These are phyloP conservation scores for Agapornis roseicollis DNA, from an alignment of 2,113 vertebrate species.

Conservation along the genomic window DNA sequence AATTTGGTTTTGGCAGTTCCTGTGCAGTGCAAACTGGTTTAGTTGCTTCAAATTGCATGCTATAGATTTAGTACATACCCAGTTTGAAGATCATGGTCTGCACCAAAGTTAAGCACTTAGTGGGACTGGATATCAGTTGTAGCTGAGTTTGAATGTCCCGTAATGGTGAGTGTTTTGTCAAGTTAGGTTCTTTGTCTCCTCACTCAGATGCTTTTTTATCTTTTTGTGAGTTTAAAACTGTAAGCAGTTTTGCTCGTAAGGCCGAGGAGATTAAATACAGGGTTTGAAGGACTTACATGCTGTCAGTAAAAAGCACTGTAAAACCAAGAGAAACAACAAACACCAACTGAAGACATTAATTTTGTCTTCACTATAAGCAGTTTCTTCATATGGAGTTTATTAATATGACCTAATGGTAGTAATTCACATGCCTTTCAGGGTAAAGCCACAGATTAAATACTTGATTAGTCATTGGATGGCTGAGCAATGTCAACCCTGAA, in stretches of 20 bases:
- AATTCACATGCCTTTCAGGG: neutral
- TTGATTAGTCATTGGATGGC: neutral
- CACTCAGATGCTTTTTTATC: neutral
- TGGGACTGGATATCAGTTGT: neutral
- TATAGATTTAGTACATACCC: neutral
- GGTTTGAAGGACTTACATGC: neutral
- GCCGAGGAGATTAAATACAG: neutral
- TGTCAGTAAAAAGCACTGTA: neutral
- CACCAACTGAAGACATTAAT: neutral
- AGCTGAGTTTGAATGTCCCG: neutral
- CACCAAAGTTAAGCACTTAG: rapidly evolving
- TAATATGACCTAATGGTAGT: neutral
- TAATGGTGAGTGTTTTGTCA: neutral
- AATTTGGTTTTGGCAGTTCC: neutral
- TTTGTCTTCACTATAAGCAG: neutral
- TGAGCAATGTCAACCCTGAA: neutral
- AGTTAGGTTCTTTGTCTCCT: neutral
- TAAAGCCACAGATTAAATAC: neutral
- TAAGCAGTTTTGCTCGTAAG: neutral
- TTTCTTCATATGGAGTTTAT: neutral
- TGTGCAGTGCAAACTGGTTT: neutral
- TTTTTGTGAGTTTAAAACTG: neutral
- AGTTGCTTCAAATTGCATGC: neutral
- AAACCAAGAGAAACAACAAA: neutral
- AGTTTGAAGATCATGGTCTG: neutral